A percentile compares a stretch with the other conserved stretches of the same genome.
Evolutionary conservation across 2,797 vertebrate species (phyloP).

Genomic region (Rhinella marina): DNA sequence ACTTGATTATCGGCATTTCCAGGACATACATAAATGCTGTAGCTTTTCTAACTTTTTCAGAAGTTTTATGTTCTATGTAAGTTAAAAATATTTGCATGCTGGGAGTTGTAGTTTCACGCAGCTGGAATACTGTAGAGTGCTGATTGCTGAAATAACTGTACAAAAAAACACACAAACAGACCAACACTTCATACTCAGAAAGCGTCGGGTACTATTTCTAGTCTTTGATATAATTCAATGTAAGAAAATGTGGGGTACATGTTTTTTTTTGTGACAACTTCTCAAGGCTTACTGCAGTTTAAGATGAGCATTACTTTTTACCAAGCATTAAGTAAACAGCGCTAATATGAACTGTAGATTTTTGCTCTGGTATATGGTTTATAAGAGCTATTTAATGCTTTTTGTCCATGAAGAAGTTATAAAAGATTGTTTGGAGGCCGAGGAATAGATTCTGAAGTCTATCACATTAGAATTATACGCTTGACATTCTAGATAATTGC

Average conservation of each 20-base stretch:
- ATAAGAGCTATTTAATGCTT: slow-evolving; percentile 19
- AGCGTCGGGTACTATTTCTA: neutral
- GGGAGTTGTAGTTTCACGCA: too few relatives aligned
- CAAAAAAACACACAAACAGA: too few relatives aligned
- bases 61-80: too few relatives aligned
- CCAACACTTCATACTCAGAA: too few relatives aligned
- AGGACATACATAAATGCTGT: too few relatives aligned
- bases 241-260: neutral
- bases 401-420: slow-evolving; percentile 27
- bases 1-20: too few relatives aligned
- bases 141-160: too few relatives aligned
- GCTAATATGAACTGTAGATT: slow-evolving; percentile 2
- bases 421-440: slow-evolving; percentile 48
- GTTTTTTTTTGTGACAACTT: neutral
- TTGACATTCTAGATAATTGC: slow-evolving; percentile 62
- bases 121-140: too few relatives aligned
- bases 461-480: slow-evolving; percentile 59
- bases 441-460: slow-evolving; percentile 42
- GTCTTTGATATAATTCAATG: neutral
- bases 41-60: too few relatives aligned
- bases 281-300: neutral
- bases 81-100: too few relatives aligned
- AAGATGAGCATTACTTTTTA: neutral
- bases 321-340: slow-evolving; percentile 3
- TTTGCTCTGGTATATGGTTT: neutral